These are phyloP conservation scores for Halcyon senegalensis DNA, from an alignment of 2,113 vertebrate species.

Conservation along the genomic window DNA sequence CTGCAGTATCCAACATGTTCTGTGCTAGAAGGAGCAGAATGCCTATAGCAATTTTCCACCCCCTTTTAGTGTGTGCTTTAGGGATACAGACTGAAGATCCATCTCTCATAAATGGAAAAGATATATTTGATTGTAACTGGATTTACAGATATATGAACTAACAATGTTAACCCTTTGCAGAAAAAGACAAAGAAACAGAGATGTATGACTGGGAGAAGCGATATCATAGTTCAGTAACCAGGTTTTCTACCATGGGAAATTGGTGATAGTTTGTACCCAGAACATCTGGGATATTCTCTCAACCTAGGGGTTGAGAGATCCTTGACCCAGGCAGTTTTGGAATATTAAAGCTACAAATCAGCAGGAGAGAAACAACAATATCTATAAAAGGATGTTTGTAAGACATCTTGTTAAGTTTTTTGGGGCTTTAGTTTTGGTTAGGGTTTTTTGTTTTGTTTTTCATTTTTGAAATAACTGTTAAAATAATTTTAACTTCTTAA, in stretches of 20 bases:
- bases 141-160: background rate
- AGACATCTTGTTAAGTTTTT: background rate
- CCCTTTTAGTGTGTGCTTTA: background rate
- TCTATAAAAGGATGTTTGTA: background rate
- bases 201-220: background rate
- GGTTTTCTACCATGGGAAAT: background rate
- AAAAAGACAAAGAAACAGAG: background rate
- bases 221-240: background rate
- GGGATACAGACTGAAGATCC: background rate
- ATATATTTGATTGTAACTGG: background rate
- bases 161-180: background rate
- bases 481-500: background rate
- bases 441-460: no score
- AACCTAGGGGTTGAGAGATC: background rate
- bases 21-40: background rate
- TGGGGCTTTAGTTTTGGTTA: no score
- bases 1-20: rapidly evolving
- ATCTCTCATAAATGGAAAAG: background rate
- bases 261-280: background rate
- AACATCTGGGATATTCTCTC: background rate
- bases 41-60: background rate
- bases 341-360: background rate
- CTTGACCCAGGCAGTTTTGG: background rate
- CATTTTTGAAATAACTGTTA: background rate
- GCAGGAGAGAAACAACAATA: background rate